phyloP scores from a whole-genome alignment of 2,888 invertebrate species.

The Lapara coniferarum region DNA sequence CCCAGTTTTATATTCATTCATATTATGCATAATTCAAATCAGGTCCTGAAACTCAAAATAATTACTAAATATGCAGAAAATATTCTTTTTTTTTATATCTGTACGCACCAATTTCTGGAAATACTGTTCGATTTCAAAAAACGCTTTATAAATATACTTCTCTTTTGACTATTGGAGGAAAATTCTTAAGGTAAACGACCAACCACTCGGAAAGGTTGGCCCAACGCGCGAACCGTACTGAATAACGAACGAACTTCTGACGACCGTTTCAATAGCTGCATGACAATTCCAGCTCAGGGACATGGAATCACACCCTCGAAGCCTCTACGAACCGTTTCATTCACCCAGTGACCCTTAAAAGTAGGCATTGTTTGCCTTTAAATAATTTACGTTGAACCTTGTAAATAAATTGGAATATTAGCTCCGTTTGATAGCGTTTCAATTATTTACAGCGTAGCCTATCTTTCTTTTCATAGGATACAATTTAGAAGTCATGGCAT shows the following conservation, averaged over 20 bases:
- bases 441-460: not conserved
- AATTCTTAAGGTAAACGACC: not conserved
- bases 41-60: too few species aligned
- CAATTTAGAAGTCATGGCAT: too few species aligned
- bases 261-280: slow-evolving; percentile 26
- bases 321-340: slow-evolving; percentile 15
- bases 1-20: not conserved
- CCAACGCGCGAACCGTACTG: slow-evolving; percentile 15
- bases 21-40: too few species aligned
- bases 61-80: too few species aligned
- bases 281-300: slow-evolving; percentile 17
- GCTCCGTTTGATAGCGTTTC: not conserved
- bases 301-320: slow-evolving; percentile 15
- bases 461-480: not conserved
- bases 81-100: too few species aligned
- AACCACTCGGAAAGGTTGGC: slow-evolving; percentile 1
- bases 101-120: too few species aligned
- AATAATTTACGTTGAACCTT: slow-evolving; percentile 18
- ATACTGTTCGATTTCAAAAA: not conserved
- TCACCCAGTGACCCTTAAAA: slow-evolving; percentile 5
- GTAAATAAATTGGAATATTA: slow-evolving; percentile 10
- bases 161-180: not conserved
- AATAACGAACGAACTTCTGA: slow-evolving; percentile 16
- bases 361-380: slow-evolving; percentile 11
- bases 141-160: not conserved